Evolutionary conservation across 2,113 vertebrate genomes (phyloP).

Genomic region (Triplophysa siluroides): DNA sequence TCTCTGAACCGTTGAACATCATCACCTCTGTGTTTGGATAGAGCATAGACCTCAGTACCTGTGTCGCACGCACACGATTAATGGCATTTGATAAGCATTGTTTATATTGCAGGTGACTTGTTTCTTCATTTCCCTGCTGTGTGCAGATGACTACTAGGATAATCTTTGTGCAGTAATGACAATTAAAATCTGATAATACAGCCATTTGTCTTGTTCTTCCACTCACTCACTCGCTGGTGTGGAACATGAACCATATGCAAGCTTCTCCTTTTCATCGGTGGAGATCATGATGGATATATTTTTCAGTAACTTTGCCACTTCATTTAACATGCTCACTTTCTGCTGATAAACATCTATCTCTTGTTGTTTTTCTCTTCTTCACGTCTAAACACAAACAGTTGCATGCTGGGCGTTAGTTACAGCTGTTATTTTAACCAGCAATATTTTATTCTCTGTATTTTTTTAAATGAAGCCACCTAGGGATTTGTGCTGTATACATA

Average conservation of each 20-base stretch:
- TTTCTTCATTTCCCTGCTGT: slow-evolving; percentile 10
- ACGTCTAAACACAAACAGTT: slow-evolving; percentile 45
- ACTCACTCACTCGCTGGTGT: slow-evolving; percentile 24
- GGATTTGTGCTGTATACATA: background rate
- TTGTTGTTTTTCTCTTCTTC: slow-evolving; percentile 26
- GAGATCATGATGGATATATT: slow-evolving; percentile 15
- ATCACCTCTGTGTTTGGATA: no score
- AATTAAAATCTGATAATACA: slow-evolving; percentile 49
- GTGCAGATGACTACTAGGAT: slow-evolving; percentile 6
- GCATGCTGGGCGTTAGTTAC: slow-evolving; percentile 44
- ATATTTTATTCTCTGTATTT: no score
- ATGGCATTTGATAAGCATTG: background rate
- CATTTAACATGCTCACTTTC: slow-evolving; percentile 42
- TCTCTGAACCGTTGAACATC: no score
- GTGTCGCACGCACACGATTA: background rate
- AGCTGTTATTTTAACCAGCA: slow-evolving; percentile 33
- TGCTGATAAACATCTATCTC: slow-evolving; percentile 53
- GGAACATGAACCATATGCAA: slow-evolving; percentile 30
- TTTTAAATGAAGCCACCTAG: no score
- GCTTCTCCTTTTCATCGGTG: slow-evolving; percentile 22
- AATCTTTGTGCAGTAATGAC: slow-evolving; percentile 24
- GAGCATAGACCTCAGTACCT: background rate
- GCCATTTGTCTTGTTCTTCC: slow-evolving; percentile 41
- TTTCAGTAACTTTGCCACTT: slow-evolving; percentile 19
- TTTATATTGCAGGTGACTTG: slow-evolving; percentile 3